Conservation (phyloP, 1,140 invertebrate genomes). For the Drosophila leontia region DNA sequence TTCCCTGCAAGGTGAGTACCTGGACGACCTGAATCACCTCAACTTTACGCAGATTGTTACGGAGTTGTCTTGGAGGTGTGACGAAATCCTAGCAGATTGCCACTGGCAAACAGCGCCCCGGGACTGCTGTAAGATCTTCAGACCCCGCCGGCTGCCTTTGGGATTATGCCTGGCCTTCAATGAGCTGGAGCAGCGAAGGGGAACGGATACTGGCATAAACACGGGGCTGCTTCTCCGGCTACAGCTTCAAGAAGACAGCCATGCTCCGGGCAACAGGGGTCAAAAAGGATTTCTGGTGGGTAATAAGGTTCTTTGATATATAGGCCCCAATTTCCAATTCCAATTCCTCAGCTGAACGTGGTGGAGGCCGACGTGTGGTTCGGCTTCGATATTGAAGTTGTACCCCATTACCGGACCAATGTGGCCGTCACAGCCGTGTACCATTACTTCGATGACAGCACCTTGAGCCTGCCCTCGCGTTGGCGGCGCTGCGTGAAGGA, state of each 20-base stretch:
- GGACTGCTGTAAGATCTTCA: slow-evolving; percentile 68
- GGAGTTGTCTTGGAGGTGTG: slow-evolving; percentile 71
- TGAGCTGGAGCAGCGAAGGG: slow-evolving; percentile 48
- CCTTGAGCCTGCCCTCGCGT: slow-evolving; percentile 35
- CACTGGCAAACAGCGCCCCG: slow-evolving; percentile 40
- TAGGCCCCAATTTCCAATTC: neutral
- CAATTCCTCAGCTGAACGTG: slow-evolving; percentile 43
- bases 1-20: slow-evolving; percentile 4
- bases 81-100: slow-evolving; percentile 59
- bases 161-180: slow-evolving; percentile 68
- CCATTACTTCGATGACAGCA: slow-evolving; percentile 60
- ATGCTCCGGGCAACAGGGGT: slow-evolving; percentile 51
- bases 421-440: slow-evolving; percentile 59
- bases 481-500: slow-evolving; percentile 57
- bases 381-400: slow-evolving; percentile 35
- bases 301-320: slow-evolving; percentile 1
- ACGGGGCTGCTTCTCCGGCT: slow-evolving; percentile 46
- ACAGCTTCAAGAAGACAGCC: slow-evolving; percentile 17
- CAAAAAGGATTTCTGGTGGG: slow-evolving; percentile 66
- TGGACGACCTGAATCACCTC: slow-evolving; percentile 58
- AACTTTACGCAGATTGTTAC: slow-evolving; percentile 68
- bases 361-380: slow-evolving; percentile 59
- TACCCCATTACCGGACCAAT: slow-evolving; percentile 49
- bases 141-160: slow-evolving; percentile 37
- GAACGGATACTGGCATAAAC: slow-evolving; percentile 17